Evolutionary conservation across 2,888 invertebrate genomes (phyloP).

Genomic region (Synanthedon andrenaeformis): DNA sequence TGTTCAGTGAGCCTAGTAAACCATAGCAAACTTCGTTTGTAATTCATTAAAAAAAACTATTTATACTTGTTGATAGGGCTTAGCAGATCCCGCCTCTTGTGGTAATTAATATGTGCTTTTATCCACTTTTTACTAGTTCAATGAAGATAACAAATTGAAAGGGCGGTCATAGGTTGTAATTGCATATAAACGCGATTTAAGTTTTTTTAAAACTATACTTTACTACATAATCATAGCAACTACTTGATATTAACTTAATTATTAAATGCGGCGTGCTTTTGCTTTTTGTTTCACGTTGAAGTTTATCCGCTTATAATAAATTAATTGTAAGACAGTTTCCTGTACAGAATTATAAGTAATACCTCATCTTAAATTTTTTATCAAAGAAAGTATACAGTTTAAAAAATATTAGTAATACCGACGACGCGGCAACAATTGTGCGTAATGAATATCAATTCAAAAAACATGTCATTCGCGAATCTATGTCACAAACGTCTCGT

Average conservation of each 20-base stretch:
- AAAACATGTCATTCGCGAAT: constrained; percentile 8
- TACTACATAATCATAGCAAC: neutral
- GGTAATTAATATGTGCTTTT: constrained; percentile 23
- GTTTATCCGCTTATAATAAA: neutral
- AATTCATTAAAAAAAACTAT: constrained; percentile 21
- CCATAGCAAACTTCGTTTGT: constrained; percentile 16
- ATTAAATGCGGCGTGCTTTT: neutral
- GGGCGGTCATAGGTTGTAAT: constrained; percentile 7
- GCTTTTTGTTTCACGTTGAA: neutral
- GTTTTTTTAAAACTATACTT: neutral
- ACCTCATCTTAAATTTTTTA: no score
- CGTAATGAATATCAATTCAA: neutral
- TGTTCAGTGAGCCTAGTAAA: neutral
- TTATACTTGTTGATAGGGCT: constrained; percentile 19
- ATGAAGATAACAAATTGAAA: constrained; percentile 16
- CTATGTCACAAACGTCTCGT: constrained; percentile 19
- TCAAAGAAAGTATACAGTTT: no score
- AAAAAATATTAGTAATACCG: no score
- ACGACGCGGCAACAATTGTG: neutral
- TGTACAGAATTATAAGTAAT: no score
- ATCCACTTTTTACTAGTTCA: constrained; percentile 10
- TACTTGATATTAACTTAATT: neutral
- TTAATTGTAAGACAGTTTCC: neutral
- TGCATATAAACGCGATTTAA: neutral
- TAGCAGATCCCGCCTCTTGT: constrained; percentile 12